Percentiles rank a stretch among this genome's conserved stretches.
Evolutionary conservation across 1,140 invertebrate species (phyloP).

Genomic region (Bombus superbus): DNA sequence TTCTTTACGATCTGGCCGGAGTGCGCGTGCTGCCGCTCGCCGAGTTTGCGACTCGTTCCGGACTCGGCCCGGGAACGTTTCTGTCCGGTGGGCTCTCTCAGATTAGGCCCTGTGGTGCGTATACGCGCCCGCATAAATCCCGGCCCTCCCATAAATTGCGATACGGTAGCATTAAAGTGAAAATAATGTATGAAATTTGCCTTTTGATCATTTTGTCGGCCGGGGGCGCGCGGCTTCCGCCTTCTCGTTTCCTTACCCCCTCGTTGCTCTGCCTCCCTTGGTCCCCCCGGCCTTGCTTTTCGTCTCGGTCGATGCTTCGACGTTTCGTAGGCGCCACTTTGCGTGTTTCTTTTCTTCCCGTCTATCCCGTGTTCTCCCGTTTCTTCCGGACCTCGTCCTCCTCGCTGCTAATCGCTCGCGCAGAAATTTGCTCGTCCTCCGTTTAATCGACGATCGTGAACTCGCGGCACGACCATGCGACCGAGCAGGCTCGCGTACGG

Average conservation of each 20-base stretch:
- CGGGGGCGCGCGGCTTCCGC: constrained; percentile 78
- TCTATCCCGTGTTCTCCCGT: too few relatives aligned
- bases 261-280: background rate
- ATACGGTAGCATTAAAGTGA: constrained; percentile 82
- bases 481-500: background rate
- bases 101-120: constrained; percentile 69
- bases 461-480: background rate
- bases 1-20: constrained; percentile 73
- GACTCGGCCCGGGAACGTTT: constrained; percentile 56
- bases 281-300: constrained; percentile 1
- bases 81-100: constrained; percentile 54
- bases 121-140: constrained; percentile 78
- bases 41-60: constrained; percentile 46
- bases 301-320: constrained; percentile 33
- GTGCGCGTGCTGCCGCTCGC: constrained; percentile 46
- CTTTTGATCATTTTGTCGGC: constrained; percentile 81
- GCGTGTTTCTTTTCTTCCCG: background rate
- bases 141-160: constrained; percentile 79
- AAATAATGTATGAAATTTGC: constrained; percentile 82
- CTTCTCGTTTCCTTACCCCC: constrained; percentile 39
- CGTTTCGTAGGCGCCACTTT: constrained; percentile 20
- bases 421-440: too few relatives aligned
- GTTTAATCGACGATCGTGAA: background rate
- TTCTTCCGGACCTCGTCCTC: background rate
- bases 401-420: background rate